Conservation (phyloP, 2,113 vertebrate genomes). For the Tragulus kanchil region DNA sequence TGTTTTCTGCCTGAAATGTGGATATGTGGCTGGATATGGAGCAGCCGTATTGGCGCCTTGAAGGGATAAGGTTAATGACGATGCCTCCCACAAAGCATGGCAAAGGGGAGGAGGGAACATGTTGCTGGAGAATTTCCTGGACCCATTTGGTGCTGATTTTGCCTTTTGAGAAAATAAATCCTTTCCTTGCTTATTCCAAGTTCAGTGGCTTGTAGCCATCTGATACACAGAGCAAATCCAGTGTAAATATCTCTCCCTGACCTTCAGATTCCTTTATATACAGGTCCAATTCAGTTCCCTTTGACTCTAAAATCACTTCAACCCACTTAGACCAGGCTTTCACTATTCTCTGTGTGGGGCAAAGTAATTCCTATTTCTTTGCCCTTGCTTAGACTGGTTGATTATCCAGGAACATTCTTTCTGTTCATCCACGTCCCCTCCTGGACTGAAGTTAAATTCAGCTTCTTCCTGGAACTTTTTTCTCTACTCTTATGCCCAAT, state of each 20-base stretch:
- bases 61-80: neutral
- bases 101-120: neutral
- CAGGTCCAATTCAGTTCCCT: neutral
- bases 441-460: neutral
- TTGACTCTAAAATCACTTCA: neutral
- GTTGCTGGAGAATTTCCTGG: neutral
- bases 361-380: neutral
- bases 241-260: neutral
- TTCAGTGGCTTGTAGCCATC: neutral
- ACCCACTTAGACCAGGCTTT: neutral
- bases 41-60: neutral
- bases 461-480: neutral
- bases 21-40: neutral
- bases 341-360: neutral
- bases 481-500: neutral
- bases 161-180: neutral
- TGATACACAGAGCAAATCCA: neutral
- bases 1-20: conserved; percentile 27
- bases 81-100: neutral
- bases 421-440: neutral
- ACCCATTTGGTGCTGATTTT: neutral
- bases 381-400: neutral
- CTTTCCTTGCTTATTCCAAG: neutral
- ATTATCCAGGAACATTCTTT: conserved; percentile 2
- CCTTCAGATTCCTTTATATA: neutral